Evolutionary conservation across 2,888 invertebrate species (phyloP), one percentile per base, ranked within the genome.

Genomic region (Drosophila bunnanda): DNA sequence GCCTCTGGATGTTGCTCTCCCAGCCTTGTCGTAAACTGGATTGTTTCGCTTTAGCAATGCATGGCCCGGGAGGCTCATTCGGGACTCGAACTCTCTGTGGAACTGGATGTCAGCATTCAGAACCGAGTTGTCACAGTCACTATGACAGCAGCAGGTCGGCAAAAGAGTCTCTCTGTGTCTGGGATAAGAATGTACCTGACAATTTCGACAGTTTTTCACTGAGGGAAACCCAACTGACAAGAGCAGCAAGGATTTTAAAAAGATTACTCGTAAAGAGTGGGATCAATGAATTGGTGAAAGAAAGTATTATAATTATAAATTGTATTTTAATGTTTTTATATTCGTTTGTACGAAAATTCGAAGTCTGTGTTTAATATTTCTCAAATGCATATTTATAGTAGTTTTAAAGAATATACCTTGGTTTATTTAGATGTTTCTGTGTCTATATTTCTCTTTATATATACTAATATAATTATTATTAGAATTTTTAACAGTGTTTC

Each of bases 101-200:
- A 43, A 22, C 50, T 79, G 68, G 41, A n/a, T 64, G 61, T 54
- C 72, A 67, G 30, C 28, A 43, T 28, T 13, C 10, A 52, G 58
- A 56, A 41, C 71, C 46, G 57, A 70, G 71, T 66, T 82, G 82
- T 82, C 82, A 75, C 82, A 82, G 75, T 82, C 72, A 68, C 76
- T 73, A 50, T 69, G 78, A 79, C 76, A 73, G 66, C 76, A 67
- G 64, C 66, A 81, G 82, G 73, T 76, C 74, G 69, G 72, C 64
- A 48, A 73, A 57, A 43, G 60, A 53, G 65, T 57, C 34, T 20
- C 13, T 28, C 32, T 38, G 28, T 34, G 17, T 17, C 61, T 66
- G 30, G 69, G 64, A 82, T 79, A 75, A 69, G 76, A 79, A 76
- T 83, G 77, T 76, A 68, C 36, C 66, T 53, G 59, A 12, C 64